A percentile compares a stretch with the other conserved stretches of the same genome.
These are phyloP conservation scores for Aphis gossypii DNA, from an alignment of 1,140 invertebrate species.

Conservation along the genomic window DNA sequence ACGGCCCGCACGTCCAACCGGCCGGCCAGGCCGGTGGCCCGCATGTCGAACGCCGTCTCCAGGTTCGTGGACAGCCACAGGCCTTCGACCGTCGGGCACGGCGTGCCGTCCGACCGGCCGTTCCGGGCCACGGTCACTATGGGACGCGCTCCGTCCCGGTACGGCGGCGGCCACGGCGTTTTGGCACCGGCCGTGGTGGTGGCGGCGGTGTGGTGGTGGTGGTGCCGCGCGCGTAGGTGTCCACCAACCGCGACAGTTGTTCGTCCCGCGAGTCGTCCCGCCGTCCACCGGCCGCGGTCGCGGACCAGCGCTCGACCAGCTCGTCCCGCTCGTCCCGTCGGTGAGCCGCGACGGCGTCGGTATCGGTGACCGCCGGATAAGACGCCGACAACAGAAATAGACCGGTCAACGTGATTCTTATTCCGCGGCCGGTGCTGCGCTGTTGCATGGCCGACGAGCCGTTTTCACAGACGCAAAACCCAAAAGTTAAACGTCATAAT, in stretches of 20 bases:
- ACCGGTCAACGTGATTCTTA: no score
- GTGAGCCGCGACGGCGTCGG: background rate
- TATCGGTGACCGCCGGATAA: accelerated
- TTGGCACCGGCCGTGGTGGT: background rate
- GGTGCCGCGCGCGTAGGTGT: background rate
- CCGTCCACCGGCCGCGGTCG: background rate
- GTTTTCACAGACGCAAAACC: background rate
- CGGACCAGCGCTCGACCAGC: background rate
- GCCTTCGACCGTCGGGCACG: background rate
- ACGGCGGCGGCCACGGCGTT: background rate
- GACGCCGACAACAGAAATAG: background rate
- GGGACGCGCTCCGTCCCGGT: background rate
- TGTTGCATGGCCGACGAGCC: background rate
- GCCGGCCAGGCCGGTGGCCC: background rate
- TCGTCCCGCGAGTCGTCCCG: background rate
- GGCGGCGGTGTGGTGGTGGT: background rate
- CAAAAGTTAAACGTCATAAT: no score
- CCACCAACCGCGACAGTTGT: background rate
- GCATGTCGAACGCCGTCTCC: constrained; percentile 24
- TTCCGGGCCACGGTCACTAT: background rate
- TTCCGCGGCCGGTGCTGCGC: background rate
- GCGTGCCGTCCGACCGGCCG: background rate
- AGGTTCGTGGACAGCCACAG: constrained; percentile 7
- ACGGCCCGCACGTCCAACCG: background rate
- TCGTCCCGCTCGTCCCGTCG: background rate